phyloP scores from a whole-genome alignment of 2,113 vertebrate genomes.

The Esox niger region DNA sequence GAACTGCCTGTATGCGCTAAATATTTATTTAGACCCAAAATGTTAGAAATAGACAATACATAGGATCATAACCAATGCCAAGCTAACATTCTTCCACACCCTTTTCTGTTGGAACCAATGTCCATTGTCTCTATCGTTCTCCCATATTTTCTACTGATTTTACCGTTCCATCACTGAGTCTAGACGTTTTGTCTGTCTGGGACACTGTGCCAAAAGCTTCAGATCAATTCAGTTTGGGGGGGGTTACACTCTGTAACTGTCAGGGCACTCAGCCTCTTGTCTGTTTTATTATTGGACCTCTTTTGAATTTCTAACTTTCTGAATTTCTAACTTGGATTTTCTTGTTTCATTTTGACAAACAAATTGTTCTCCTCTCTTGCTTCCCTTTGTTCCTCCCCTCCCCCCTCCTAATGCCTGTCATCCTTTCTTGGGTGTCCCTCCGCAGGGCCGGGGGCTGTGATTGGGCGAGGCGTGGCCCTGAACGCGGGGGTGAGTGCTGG shows the following conservation, averaged over 20 bases:
- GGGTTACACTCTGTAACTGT: no score
- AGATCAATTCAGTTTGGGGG: no score
- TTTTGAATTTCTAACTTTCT: slow-evolving; percentile 20
- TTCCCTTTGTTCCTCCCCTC: not conserved
- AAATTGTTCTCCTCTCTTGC: not conserved
- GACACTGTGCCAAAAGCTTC: no score
- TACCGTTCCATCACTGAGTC: slow-evolving; percentile 32
- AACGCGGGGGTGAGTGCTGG: slow-evolving; percentile 52
- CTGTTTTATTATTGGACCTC: slow-evolving; percentile 3
- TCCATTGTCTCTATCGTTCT: slow-evolving; percentile 60
- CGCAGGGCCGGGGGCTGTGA: slow-evolving; percentile 74
- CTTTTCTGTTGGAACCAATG: slow-evolving; percentile 41
- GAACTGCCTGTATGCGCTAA: no score
- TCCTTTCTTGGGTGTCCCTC: not conserved
- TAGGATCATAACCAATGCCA: no score
- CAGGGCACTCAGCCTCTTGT: slow-evolving; percentile 21
- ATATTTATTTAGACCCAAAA: no score
- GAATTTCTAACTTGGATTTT: slow-evolving; percentile 4
- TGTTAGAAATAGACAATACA: no score
- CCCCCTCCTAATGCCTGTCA: not conserved
- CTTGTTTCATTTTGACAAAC: not conserved
- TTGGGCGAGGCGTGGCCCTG: slow-evolving; percentile 54
- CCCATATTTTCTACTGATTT: slow-evolving; percentile 51
- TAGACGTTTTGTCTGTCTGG: no score
- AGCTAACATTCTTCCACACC: slow-evolving; percentile 15